Base-by-base conservation (phyloP, 2,888 invertebrate species). In the Sinodicranocentrus sp. region DNA sequence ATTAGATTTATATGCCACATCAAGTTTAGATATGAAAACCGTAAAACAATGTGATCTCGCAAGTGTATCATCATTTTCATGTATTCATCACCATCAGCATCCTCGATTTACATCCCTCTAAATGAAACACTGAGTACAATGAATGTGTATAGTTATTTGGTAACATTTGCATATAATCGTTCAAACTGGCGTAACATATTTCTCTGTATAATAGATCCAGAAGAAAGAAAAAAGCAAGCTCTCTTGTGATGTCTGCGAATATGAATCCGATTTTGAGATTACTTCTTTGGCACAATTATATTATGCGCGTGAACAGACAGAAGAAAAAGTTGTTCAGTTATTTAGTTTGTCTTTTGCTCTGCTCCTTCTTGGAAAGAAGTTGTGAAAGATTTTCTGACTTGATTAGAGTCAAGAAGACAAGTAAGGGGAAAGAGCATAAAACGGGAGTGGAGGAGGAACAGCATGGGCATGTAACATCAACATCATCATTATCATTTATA, bases 331-430 rank as follows among this genome's bases (percentile, higher is more conserved):
- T 75, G 75, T 75, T 75, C 19, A 39, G 59, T n/a, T n/a, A n/a
- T n/a, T n/a, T n/a, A n/a, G n/a, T 72, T 72, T 72, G 72, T 72
- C 72, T 72, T 71, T 44, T 72, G 54, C 72, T 61, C 15, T 72
- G 6, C 44, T 13, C 57, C 44, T 73, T 73, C 44, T 6, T 10
- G 63, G 44, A 48, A 65, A 54, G 48, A 76, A 76, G 76, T 65
- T 76, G 52, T 76, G 76, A 76, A 76, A 76, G 76, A 76, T 76
- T 76, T 76, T 65, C 76, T 65, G 76, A 76, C 76, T 76, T 76
- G 76, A 76, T 76, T 76, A 76, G 63, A 76, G 65, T 67, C 52
- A 76, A 76, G 52, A 76, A 65, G 76, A 65, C 65, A 76, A 67
- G 54, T 1, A n/a, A 21, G 19, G 28, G 17, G 65, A 33, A 26